phyloP scores from a whole-genome alignment of 2,888 invertebrate genomes.

The Watsonalla binaria region DNA sequence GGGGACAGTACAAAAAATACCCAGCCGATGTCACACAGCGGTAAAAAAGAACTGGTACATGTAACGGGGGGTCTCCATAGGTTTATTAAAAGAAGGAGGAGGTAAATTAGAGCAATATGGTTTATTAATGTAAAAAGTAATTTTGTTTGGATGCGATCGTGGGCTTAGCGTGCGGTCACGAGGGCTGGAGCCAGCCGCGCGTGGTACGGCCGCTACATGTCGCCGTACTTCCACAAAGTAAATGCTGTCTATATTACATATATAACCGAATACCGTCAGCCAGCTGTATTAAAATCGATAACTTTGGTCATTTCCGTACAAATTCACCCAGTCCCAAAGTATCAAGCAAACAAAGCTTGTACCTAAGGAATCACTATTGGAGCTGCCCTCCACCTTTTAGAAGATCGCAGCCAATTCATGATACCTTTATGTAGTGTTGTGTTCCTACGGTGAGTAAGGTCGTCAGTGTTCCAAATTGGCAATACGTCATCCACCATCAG shows the following conservation, averaged over 20 bases:
- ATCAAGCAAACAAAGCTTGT: no score
- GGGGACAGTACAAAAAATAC: constrained; percentile 42
- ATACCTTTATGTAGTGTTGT: no score
- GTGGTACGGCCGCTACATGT: constrained; percentile 27
- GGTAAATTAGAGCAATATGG: constrained; percentile 75
- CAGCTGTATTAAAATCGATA: no score
- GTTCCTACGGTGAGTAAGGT: no score
- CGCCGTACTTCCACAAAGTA: neutral
- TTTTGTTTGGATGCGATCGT: constrained; percentile 56
- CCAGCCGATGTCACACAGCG: constrained; percentile 61
- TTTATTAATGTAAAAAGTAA: constrained; percentile 76
- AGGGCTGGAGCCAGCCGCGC: constrained; percentile 35
- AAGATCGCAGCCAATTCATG: no score
- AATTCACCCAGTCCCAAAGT: no score
- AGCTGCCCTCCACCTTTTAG: no score
- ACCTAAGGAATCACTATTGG: no score
- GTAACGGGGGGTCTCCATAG: constrained; percentile 62
- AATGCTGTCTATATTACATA: neutral
- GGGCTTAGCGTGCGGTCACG: constrained; percentile 59
- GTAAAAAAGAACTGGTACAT: constrained; percentile 75
- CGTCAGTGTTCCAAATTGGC: no score
- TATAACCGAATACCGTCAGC: no score
- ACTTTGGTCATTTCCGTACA: no score
- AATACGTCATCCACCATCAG: no score
- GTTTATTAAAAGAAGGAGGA: constrained; percentile 74